Base-by-base conservation (phyloP, 1,140 invertebrate genomes). In the Linepithema humile region DNA sequence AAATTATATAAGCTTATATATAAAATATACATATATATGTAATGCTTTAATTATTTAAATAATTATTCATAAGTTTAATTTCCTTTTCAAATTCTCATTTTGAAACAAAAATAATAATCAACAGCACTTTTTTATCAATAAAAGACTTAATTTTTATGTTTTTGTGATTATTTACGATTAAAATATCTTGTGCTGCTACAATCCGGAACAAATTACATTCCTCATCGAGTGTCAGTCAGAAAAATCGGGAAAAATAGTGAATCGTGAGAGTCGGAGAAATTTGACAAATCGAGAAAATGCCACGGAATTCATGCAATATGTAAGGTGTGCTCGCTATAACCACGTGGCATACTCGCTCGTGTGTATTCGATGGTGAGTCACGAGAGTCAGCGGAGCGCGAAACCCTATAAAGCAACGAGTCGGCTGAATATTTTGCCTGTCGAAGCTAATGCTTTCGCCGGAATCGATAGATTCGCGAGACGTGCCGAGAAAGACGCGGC, bases 381-480 rank as follows among this genome's bases (percentile, higher is more conserved):
- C 80, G 84, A 55, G 88, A 85, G 70, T 15, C 90, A 87, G 83
- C 80, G 60, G 85, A 89, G 80, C 89, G 73, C 75, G 73, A 75
- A 91, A 82, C 70, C 85, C 70, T 72, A 85, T 83, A 57, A 72
- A 86, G 67, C 74, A 83, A 82, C 75, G 83, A 82, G 45, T 26
- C 72, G 72, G 78, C 62, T 82, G 84, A 85, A 86, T 89, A 90
- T 90, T 72, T 83, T 70, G 73, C 77, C 65, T 88, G 86, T 87
- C 86, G 82, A 82, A 82, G 17, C 26, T 80, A 26, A 38, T 20
- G 69, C 26, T n/a, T 53, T 69, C 43, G 23, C 20, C 74, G 69
- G 48, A 72, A 86, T 70, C 86, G 86, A 88, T 91, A 85, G 77
- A 88, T 88, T 87, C 85, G 86, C 75, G 50, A 85, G 80, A 83